A percentile compares a stretch with the other conserved stretches of the same genome.
Conservation (phyloP, 2,113 vertebrate species). For the Naja naja region DNA sequence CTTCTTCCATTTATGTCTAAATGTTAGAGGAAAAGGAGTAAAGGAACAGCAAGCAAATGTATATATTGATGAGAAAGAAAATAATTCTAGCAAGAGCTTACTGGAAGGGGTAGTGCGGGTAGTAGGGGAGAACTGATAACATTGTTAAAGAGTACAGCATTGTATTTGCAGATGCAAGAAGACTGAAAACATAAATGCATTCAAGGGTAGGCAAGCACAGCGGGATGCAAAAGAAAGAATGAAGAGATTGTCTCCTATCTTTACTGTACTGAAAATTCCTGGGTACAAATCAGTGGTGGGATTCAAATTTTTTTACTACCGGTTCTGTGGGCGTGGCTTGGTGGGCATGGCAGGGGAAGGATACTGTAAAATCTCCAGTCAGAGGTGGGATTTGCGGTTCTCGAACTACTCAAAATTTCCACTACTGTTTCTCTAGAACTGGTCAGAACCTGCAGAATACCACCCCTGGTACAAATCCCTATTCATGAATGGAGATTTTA, state of each 20-base stretch:
- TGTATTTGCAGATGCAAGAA: neutral
- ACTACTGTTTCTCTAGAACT: too few species aligned
- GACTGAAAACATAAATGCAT: neutral
- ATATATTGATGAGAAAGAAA: conserved; percentile 19
- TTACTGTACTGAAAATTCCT: neutral
- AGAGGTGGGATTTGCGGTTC: too few species aligned
- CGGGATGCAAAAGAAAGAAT: neutral
- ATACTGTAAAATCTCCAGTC: too few species aligned
- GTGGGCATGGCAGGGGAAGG: too few species aligned
- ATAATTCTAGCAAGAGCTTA: neutral
- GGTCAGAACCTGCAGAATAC: too few species aligned
- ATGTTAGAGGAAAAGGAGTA: conserved; percentile 1
- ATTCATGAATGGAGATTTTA: neutral
- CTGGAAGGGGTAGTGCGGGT: neutral
- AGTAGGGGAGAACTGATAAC: neutral
- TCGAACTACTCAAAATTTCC: too few species aligned
- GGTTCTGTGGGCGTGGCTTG: too few species aligned
- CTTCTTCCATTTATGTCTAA: neutral
- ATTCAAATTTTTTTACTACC: too few species aligned
- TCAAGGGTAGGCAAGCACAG: neutral
- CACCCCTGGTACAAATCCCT: neutral
- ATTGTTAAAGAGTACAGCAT: neutral
- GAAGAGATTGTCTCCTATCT: neutral
- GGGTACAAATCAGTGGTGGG: neutral
- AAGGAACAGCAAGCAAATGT: neutral